Base-by-base conservation (phyloP, 2,797 vertebrate genomes). In the Alosa sapidissima region DNA sequence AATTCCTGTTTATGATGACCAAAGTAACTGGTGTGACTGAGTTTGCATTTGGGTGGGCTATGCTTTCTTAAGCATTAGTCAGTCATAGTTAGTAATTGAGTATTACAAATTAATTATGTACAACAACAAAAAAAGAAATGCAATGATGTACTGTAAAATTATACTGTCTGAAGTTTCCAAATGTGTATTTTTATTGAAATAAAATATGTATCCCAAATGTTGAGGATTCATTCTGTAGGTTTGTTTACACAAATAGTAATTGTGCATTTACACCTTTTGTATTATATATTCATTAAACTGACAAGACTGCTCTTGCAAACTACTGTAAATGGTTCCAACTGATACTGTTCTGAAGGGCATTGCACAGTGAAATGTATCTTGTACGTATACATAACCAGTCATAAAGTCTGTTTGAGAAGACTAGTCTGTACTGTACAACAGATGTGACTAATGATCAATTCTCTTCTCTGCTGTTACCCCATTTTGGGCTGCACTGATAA, bases 121-220 rank as follows among this genome's bases (percentile, higher is more conserved):
- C 72, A 78, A 47, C 45, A 78, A 78, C n/a, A 78, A 47, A 9
- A 78, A 47, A 45, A 8, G 45, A 62, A 78, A 78, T 47, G 72
- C 72, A 78, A 78, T 65, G 60, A 65, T 47, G 72, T 78, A 14
- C 60, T 85, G 41, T 48, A 82, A 62, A 54, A 55, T 85, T 81
- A 82, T 84, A 81, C 87, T 88, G 84, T 81, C 48, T 85, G 55
- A 36, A 83, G 72, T 85, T 87, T 88, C 60, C 84, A 89, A 84
- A 86, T 87, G 84, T 89, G 84, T 86, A 84, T 87, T 89, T 89
- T 87, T 87, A 85, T 86, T 83, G 33, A 84, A 87, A 86, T 86
- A 85, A 88, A 86, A 86, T 28, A 72, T 82, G 45, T 78, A 78
- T 14, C 72, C 72, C 72, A 78, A 78, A 47, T 78, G 72, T 28